Evolutionary conservation across 2,888 invertebrate species (phyloP).

Genomic region (Pachycephus smyrnensis): DNA sequence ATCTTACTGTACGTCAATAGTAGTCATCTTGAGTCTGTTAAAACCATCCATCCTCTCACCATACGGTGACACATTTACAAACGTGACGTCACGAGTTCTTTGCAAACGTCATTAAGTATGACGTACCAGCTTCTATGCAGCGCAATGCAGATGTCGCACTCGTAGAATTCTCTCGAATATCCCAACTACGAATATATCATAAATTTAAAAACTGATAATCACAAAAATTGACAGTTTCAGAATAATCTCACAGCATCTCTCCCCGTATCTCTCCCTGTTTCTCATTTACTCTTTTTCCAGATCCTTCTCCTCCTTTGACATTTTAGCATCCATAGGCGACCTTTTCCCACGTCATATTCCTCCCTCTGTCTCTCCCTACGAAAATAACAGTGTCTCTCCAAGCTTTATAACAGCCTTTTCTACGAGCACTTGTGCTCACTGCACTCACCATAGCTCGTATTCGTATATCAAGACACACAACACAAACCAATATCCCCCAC

Average conservation of each 20-base stretch:
- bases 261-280: neutral
- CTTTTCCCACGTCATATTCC: neutral
- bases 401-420: neutral
- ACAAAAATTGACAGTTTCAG: neutral
- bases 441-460: neutral
- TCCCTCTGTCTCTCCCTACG: neutral
- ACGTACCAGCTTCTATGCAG: neutral
- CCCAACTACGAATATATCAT: neutral
- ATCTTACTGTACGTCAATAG: neutral
- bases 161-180: neutral
- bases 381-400: neutral
- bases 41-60: neutral
- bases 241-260: constrained; percentile 12
- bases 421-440: neutral
- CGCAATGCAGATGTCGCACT: neutral
- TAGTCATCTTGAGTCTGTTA: neutral
- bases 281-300: constrained; percentile 10
- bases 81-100: neutral
- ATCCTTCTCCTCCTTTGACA: constrained; percentile 9
- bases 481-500: neutral
- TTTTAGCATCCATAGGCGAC: neutral
- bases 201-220: neutral
- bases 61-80: neutral
- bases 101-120: neutral
- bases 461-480: neutral